These are phyloP conservation scores for Tribolium madens DNA, from an alignment of 1,140 invertebrate genomes.

Conservation along the genomic window DNA sequence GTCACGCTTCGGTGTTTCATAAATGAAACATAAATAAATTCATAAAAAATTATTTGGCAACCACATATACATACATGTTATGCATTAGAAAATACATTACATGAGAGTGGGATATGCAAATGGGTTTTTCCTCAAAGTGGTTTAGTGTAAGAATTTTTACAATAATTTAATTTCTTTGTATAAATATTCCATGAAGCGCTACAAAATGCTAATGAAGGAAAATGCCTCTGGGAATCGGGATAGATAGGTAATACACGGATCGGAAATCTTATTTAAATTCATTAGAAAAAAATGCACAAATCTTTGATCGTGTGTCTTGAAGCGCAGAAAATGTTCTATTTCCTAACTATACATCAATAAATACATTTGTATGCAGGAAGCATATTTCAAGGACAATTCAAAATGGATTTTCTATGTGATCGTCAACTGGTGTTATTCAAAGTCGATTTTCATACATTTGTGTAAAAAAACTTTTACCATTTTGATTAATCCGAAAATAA, in stretches of 20 bases:
- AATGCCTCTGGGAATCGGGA: background rate
- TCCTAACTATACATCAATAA: background rate
- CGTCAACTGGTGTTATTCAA: constrained; percentile 4
- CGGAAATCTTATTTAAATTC: constrained; percentile 34
- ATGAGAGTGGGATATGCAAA: background rate
- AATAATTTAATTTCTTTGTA: background rate
- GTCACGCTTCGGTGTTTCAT: background rate
- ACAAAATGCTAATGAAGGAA: constrained; percentile 26
- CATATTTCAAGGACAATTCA: constrained; percentile 11
- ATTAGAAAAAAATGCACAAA: constrained; percentile 27
- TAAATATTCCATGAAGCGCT: constrained; percentile 27
- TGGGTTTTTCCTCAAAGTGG: background rate
- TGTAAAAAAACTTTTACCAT: background rate
- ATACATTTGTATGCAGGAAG: constrained; percentile 3
- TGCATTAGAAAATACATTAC: background rate
- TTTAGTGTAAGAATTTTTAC: background rate
- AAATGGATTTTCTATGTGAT: constrained; percentile 27
- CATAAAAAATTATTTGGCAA: background rate
- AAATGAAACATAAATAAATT: background rate
- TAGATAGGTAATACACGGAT: constrained; percentile 19
- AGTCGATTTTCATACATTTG: background rate
- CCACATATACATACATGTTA: background rate
- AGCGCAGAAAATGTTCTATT: background rate
- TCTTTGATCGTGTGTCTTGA: background rate
- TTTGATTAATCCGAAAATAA: background rate